Conservation (phyloP, 2,797 vertebrate genomes). For the Aeoliscus strigatus region DNA sequence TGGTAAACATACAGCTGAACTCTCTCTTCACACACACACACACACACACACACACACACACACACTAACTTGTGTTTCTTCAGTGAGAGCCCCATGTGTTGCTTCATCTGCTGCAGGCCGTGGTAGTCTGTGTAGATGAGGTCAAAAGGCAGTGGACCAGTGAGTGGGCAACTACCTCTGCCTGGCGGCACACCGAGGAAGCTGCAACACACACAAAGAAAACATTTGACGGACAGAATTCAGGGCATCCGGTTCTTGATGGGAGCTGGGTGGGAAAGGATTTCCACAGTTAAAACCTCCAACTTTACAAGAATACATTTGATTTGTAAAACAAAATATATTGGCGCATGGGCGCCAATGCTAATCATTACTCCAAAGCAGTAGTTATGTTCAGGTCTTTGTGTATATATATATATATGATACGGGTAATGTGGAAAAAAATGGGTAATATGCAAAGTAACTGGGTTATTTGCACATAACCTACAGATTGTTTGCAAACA, state of each 20-base stretch:
- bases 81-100: constrained; percentile 97
- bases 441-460: too few relatives aligned
- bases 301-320: constrained; percentile 20
- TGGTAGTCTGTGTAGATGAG: constrained; percentile 98
- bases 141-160: constrained; percentile 88
- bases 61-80: constrained; percentile 90
- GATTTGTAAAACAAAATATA: too few relatives aligned
- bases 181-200: constrained; percentile 94
- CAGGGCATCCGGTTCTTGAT: constrained; percentile 1
- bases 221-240: constrained; percentile 5
- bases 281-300: constrained; percentile 4
- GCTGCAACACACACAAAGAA: constrained; percentile 64
- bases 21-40: constrained; percentile 8
- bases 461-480: too few relatives aligned
- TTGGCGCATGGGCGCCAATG: too few relatives aligned
- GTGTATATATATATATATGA: too few relatives aligned
- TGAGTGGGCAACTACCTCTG: constrained; percentile 93
- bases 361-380: too few relatives aligned
- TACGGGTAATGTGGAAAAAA: too few relatives aligned
- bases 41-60: constrained; percentile 5
- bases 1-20: constrained; percentile 25
- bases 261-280: too few relatives aligned
- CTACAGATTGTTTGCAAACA: too few relatives aligned
- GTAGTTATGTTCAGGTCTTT: too few relatives aligned
- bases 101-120: constrained; percentile 95